Evolutionary conservation across 1,140 invertebrate species (phyloP), one percentile per base, ranked within the genome.

Genomic region (Neotoxoptera formosana): DNA sequence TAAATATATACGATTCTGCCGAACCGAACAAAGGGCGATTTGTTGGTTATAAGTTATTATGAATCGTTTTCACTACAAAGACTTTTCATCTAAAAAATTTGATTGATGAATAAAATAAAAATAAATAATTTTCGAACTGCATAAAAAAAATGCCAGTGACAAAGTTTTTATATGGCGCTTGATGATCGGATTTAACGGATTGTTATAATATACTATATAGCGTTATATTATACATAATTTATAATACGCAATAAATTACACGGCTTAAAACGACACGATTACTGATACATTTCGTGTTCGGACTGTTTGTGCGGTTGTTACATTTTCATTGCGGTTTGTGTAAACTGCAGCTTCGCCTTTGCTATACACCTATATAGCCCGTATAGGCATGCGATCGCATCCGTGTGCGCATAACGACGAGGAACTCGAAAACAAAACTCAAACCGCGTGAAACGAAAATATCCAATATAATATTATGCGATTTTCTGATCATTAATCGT

Each of bases 1-100:
- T 51, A 51, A 51, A 51, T 88, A 47, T 88, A 47, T 45, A 34
- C 45, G 14, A 86, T 17, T 48, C 6, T 25, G 30, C 47, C 6
- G n/a, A 88, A 51, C 7, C 11, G 25, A 88, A 88, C 30, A 51
- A 88, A 34, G 30, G 45, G 45, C 25, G 30, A 86, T n/a, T 86
- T 47, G 84, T 86, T 47, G 84, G 30, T 86, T 48, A 76, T 76
- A 86, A 86, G 45, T 86, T 30, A 86, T 86, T 86, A 76, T 14
- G 60, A 76, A 76, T 76, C 51, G 51, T 76, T 76, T 76, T 76
- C n/a, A 76, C 14, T 76, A n/a, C n/a, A 76, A 30, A 76, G 14
- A 7, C 14, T 17, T 76, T n/a, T n/a, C 11, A 76, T 76, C 60
- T 76, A 17, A 76, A 76, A 76, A 76, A n/a, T 76, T n/a, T 76